A percentile compares a stretch with the other conserved stretches of the same genome.
Conservation (phyloP, 2,797 vertebrate genomes). For the Tragelaphus oryx region DNA sequence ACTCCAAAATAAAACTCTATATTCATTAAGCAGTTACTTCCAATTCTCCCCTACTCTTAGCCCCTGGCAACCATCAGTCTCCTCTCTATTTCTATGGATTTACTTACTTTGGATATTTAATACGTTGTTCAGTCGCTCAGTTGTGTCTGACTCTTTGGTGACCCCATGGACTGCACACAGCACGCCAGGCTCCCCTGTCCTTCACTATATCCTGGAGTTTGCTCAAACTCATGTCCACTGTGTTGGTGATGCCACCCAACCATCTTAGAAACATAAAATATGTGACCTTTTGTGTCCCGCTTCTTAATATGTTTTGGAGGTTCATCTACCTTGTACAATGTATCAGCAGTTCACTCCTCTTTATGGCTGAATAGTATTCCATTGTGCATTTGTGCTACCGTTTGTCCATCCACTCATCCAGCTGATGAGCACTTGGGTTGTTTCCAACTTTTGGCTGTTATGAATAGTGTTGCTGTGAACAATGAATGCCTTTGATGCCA, state of each 20-base stretch:
- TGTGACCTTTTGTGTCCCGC: neutral
- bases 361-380: neutral
- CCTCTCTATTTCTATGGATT: neutral
- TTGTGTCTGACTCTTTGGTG: neutral
- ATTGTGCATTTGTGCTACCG: too few species aligned
- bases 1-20: neutral
- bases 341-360: neutral
- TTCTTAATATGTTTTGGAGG: neutral
- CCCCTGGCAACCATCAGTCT: neutral
- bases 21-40: neutral
- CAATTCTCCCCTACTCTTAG: neutral
- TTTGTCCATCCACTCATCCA: neutral
- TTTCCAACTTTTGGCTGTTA: neutral
- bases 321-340: neutral
- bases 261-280: neutral
- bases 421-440: neutral
- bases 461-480: neutral
- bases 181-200: neutral
- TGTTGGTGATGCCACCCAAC: neutral
- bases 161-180: neutral
- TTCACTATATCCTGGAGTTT: neutral
- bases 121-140: neutral
- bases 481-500: neutral
- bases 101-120: neutral
- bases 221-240: neutral